These are phyloP conservation scores for Tinamus guttatus DNA, from an alignment of 2,113 vertebrate species.

Conservation along the genomic window DNA sequence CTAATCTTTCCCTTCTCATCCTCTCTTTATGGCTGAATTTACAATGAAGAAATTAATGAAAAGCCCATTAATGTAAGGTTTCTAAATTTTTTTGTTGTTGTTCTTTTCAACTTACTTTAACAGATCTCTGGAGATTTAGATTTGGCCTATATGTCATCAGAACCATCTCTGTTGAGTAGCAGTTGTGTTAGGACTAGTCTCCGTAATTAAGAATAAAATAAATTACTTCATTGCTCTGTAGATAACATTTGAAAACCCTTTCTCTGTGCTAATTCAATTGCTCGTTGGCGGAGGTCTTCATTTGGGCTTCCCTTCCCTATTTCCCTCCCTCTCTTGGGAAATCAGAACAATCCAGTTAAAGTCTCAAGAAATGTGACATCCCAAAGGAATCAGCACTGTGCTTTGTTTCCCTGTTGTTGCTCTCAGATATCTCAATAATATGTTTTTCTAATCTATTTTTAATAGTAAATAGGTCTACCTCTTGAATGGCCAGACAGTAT, in stretches of 20 bases:
- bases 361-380: neutral
- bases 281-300: neutral
- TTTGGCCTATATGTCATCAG: neutral
- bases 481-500: neutral
- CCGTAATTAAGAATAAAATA: neutral
- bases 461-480: neutral
- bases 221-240: neutral
- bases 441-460: neutral
- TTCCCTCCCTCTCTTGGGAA: neutral
- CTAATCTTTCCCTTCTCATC: neutral
- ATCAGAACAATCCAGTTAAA: accelerated
- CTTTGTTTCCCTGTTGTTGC: neutral
- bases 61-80: neutral
- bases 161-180: neutral
- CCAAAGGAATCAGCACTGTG: neutral
- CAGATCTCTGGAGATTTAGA: neutral
- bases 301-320: too few relatives aligned
- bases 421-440: neutral
- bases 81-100: neutral
- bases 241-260: neutral
- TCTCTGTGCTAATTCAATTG: neutral
- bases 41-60: neutral
- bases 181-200: neutral
- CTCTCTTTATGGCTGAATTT: neutral
- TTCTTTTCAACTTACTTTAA: neutral